Percentiles rank a stretch among this genome's conserved stretches.
These are phyloP conservation scores for Myotis davidii DNA, from an alignment of 2,113 vertebrate genomes.

Conservation along the genomic window DNA sequence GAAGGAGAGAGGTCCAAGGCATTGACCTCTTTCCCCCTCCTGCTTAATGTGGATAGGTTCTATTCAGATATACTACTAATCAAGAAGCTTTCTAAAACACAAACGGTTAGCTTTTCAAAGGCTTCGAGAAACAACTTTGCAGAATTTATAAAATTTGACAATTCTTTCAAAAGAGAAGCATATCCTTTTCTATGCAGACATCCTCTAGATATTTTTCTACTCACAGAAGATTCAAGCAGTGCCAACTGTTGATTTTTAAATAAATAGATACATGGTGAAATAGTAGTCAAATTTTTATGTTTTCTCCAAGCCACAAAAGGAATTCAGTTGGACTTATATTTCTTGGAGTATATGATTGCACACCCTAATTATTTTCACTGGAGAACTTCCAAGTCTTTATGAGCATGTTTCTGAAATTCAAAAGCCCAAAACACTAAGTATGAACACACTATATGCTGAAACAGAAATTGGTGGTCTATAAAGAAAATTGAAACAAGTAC, in stretches of 20 bases:
- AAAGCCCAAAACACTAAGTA: slow-evolving; percentile 21
- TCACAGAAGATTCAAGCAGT: slow-evolving; percentile 59
- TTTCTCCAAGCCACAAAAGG: slow-evolving; percentile 57
- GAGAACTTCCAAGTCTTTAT: slow-evolving; percentile 24
- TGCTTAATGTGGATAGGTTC: slow-evolving; percentile 57
- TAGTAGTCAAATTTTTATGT: slow-evolving; percentile 49
- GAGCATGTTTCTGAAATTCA: slow-evolving; percentile 51
- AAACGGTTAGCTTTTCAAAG: slow-evolving; percentile 58
- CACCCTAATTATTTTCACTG: slow-evolving; percentile 46
- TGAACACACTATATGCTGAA: slow-evolving; percentile 32
- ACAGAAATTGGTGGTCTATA: slow-evolving; percentile 23
- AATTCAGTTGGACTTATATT: slow-evolving; percentile 42
- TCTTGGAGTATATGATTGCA: slow-evolving; percentile 3
- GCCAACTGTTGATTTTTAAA: slow-evolving; percentile 33
- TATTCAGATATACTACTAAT: slow-evolving; percentile 52
- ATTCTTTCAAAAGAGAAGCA: slow-evolving; percentile 69
- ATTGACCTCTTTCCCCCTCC: slow-evolving; percentile 68
- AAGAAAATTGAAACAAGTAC: not conserved
- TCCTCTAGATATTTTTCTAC: slow-evolving; percentile 58
- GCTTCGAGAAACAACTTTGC: slow-evolving; percentile 43
- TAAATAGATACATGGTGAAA: slow-evolving; percentile 46
- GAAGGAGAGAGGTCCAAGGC: slow-evolving; percentile 43
- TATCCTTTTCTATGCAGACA: slow-evolving; percentile 42
- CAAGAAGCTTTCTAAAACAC: slow-evolving; percentile 14
- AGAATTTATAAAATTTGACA: slow-evolving; percentile 56